Evolutionary conservation across 2,888 invertebrate species (phyloP).

Genomic region (Chrysodeixis includens): DNA sequence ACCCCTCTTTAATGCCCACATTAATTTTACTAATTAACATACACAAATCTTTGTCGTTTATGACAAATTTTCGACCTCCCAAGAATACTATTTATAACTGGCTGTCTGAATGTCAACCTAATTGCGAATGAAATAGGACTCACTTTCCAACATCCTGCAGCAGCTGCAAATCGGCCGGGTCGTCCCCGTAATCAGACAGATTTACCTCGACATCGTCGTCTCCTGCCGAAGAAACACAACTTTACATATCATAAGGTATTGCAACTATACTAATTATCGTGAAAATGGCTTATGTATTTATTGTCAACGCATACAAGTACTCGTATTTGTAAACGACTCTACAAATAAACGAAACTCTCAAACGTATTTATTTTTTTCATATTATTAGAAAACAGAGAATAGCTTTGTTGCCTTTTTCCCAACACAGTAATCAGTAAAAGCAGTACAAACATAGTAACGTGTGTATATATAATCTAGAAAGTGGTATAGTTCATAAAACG

Average conservation of each 20-base stretch:
- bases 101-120: conserved; percentile 16
- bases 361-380: no score
- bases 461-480: no score
- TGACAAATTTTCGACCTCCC: neutral
- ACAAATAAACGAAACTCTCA: no score
- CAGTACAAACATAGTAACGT: no score
- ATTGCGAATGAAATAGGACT: conserved; percentile 70
- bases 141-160: conserved; percentile 92
- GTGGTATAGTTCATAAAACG: neutral
- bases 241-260: conserved; percentile 5
- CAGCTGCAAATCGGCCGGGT: conserved; percentile 91
- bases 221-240: conserved; percentile 69
- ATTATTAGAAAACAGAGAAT: no score
- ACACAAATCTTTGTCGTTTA: neutral
- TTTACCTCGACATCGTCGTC: conserved; percentile 85
- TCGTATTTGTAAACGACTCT: no score
- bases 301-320: no score
- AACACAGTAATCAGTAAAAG: no score
- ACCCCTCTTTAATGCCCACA: conserved; percentile 1
- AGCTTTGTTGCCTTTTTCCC: no score
- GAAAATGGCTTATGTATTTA: no score
- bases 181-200: conserved; percentile 90
- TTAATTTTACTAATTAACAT: neutral
- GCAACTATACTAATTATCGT: no score
- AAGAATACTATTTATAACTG: conserved; percentile 12